phyloP scores from a whole-genome alignment of 2,113 vertebrate species.

The Echinops telfairi region DNA sequence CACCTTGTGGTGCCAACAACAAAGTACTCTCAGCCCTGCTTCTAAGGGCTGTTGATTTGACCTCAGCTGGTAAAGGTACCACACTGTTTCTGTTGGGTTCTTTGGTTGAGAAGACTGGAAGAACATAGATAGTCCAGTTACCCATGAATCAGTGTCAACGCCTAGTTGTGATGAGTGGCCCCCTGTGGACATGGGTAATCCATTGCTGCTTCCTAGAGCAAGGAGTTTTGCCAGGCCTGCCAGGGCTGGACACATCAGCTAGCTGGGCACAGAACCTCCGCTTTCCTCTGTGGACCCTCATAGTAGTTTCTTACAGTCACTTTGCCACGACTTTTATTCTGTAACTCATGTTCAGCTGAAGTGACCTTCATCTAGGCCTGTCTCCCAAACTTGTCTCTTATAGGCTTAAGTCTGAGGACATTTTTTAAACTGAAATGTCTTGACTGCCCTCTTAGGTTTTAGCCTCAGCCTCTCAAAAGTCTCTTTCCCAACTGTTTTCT shows the following conservation, averaged over 20 bases:
- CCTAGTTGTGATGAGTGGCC: no score
- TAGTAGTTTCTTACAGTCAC: background rate
- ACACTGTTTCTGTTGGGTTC: background rate
- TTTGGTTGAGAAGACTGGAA: background rate
- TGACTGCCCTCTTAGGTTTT: no score
- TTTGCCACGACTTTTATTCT: background rate
- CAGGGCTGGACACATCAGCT: background rate
- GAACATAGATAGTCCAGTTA: background rate
- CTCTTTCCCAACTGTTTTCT: background rate
- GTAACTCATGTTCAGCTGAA: background rate
- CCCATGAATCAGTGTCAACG: background rate
- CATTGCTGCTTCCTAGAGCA: background rate
- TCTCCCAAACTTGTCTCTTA: background rate
- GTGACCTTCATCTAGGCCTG: background rate
- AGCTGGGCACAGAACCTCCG: background rate
- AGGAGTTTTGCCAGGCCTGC: no score
- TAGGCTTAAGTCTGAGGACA: background rate
- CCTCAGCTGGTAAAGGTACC: background rate
- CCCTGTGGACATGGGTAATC: background rate
- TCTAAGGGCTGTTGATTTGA: no score
- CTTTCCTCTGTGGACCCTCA: fast-evolving
- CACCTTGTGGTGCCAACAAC: no score
- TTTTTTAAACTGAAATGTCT: constrained; percentile 5
- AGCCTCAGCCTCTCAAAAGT: background rate
- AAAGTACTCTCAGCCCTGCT: background rate